A percentile compares a stretch with the other conserved stretches of the same genome.
Evolutionary conservation across 2,797 vertebrate species (phyloP).

Genomic region (Peromyscus eremicus): DNA sequence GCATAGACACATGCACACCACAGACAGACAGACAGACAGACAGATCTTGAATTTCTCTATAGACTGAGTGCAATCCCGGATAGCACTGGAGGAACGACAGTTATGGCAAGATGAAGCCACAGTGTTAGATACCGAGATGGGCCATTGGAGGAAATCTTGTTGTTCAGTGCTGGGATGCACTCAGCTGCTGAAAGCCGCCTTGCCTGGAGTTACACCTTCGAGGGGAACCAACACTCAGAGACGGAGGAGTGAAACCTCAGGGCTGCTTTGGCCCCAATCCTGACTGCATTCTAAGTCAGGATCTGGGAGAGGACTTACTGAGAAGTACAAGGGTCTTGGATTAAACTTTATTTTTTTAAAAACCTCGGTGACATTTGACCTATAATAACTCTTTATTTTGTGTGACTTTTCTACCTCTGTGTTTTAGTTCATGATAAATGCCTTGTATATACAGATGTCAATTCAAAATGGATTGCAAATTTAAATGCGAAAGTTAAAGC

Average conservation of each 20-base stretch:
- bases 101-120: not conserved
- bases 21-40: not conserved
- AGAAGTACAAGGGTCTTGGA: not conserved
- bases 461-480: too few species aligned
- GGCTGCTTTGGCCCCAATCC: not conserved
- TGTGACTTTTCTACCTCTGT: too few species aligned
- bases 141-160: not conserved
- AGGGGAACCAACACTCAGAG: not conserved
- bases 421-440: too few species aligned
- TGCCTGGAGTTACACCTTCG: not conserved
- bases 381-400: too few species aligned
- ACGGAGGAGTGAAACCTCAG: not conserved
- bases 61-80: constrained; percentile 17
- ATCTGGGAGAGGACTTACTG: not conserved
- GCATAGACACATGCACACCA: not conserved
- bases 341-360: too few species aligned
- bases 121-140: not conserved
- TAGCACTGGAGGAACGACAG: not conserved
- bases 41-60: not conserved
- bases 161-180: not conserved
- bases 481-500: too few species aligned
- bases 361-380: too few species aligned
- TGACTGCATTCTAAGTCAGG: not conserved
- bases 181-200: not conserved
- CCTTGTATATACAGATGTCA: too few species aligned